Evolutionary conservation across 1,140 invertebrate species (phyloP).

Genomic region (Leptoteleia sp.): DNA sequence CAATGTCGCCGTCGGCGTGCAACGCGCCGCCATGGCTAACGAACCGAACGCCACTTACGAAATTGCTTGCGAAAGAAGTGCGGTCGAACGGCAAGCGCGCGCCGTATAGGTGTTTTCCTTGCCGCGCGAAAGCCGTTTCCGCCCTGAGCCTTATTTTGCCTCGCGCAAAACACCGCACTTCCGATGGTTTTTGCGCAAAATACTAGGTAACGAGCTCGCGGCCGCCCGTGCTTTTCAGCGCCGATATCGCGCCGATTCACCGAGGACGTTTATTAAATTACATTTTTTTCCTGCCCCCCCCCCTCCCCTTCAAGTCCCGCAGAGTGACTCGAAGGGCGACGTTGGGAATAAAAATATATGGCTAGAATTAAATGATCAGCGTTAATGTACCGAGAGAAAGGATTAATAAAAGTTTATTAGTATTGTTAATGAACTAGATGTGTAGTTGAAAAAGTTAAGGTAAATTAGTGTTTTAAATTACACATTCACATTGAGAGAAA

Average conservation of each 20-base stretch:
- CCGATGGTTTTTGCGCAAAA: conserved; percentile 1
- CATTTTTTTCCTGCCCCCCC: background rate
- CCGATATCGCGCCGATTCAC: background rate
- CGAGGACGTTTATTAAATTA: conserved; percentile 5
- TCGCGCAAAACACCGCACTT: background rate
- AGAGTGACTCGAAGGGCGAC: too few relatives aligned
- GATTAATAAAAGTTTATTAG: too few relatives aligned
- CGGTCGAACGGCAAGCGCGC: conserved; percentile 16
- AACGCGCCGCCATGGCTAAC: conserved; percentile 53
- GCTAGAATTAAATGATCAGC: too few relatives aligned
- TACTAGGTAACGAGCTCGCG: conserved; percentile 11
- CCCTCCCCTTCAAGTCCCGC: too few relatives aligned
- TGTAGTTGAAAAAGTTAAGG: too few relatives aligned
- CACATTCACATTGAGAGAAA: too few relatives aligned
- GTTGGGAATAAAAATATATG: too few relatives aligned
- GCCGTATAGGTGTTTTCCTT: conserved; percentile 9
- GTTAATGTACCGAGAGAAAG: too few relatives aligned
- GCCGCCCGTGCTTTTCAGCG: background rate
- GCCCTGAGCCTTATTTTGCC: conserved; percentile 1
- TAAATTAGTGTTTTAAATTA: too few relatives aligned
- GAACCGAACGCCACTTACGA: conserved; percentile 51
- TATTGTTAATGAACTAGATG: too few relatives aligned
- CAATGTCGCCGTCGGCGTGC: conserved; percentile 47
- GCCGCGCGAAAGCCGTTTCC: conserved; percentile 16
- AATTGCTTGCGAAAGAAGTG: conserved; percentile 54